These are phyloP conservation scores for Potamarius usumacintae DNA, from an alignment of 2,113 vertebrate genomes.

Conservation along the genomic window DNA sequence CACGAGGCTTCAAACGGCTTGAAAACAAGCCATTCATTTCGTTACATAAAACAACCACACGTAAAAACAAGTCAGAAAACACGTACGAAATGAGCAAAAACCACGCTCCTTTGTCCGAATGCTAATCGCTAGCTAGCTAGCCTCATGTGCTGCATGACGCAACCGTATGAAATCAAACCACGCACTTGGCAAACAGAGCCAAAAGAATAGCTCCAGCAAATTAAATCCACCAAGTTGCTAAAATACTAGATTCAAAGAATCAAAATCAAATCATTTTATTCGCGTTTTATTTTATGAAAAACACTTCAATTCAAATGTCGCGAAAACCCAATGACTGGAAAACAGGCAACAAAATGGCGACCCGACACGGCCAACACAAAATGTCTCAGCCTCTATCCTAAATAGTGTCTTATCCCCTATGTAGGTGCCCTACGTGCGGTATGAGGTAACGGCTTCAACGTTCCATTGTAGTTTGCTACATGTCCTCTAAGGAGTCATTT, in stretches of 20 bases:
- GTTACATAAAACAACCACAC: too few relatives aligned
- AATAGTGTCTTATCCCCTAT: background rate
- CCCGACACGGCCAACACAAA: background rate
- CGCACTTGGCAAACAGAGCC: background rate
- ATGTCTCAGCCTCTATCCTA: background rate
- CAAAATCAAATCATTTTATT: background rate
- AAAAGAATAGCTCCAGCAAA: background rate
- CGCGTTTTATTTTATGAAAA: background rate
- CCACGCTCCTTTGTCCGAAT: background rate
- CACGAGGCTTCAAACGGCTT: background rate
- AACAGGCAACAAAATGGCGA: slow-evolving; percentile 20
- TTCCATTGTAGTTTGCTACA: background rate
- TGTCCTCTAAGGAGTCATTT: slow-evolving; percentile 16
- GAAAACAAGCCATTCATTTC: background rate
- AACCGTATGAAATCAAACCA: background rate
- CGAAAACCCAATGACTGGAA: background rate
- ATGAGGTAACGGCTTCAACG: background rate
- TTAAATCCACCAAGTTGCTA: background rate
- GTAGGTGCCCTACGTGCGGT: background rate
- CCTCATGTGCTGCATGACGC: background rate
- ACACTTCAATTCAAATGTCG: background rate
- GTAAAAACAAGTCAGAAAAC: background rate
- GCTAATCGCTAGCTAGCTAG: background rate
- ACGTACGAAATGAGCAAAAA: too few relatives aligned
- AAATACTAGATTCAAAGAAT: background rate